These are phyloP conservation scores for Gambusia affinis DNA, from an alignment of 2,113 vertebrate genomes.

Conservation along the genomic window DNA sequence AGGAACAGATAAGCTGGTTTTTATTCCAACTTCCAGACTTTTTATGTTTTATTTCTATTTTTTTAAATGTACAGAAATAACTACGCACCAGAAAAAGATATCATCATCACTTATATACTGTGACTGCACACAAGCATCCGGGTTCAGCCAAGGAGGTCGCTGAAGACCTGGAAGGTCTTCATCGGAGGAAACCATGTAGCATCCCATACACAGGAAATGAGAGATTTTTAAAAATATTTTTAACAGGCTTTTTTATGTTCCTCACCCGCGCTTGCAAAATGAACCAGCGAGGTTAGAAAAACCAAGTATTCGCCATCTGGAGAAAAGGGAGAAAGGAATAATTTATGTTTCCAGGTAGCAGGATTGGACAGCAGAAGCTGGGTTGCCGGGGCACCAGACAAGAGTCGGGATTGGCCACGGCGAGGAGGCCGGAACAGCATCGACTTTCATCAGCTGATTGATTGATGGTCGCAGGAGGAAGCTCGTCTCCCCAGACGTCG, in stretches of 20 bases:
- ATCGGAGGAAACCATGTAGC: constrained; percentile 38
- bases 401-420: constrained; percentile 24
- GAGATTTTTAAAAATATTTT: constrained; percentile 14
- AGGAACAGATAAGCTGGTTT: constrained; percentile 45
- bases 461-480: constrained; percentile 40
- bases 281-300: constrained; percentile 46
- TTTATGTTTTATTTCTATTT: not conserved
- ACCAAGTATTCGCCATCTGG: constrained; percentile 13
- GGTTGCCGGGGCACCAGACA: constrained; percentile 17
- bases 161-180: constrained; percentile 48
- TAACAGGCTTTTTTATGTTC: constrained; percentile 39
- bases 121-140: constrained; percentile 37
- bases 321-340: constrained; percentile 18
- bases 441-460: constrained; percentile 38
- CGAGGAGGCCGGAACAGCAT: not conserved
- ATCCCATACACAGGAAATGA: constrained; percentile 66
- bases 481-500: constrained; percentile 11
- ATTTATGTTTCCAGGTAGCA: constrained; percentile 35
- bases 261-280: constrained; percentile 29
- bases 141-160: constrained; percentile 38
- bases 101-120: constrained; percentile 40
- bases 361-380: constrained; percentile 3
- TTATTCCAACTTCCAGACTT: constrained; percentile 27
- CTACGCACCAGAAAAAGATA: not conserved
- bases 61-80: not conserved